Conservation (phyloP, 2,797 vertebrate genomes). For the Ibycter americanus region DNA sequence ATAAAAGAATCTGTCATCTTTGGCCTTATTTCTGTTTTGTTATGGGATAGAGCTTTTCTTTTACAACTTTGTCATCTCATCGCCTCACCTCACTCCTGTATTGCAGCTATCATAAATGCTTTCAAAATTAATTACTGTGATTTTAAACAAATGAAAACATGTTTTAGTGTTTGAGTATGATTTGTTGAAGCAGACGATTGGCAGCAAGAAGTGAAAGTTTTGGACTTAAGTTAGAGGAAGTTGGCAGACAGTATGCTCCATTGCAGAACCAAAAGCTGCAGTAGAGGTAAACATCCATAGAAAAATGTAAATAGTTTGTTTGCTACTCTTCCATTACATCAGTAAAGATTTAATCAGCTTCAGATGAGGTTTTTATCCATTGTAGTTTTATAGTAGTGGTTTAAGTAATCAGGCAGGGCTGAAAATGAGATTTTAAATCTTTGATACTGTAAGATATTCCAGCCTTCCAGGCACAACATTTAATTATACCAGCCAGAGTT, state of each 20-base stretch:
- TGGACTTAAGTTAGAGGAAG: neutral
- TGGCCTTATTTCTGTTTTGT: neutral
- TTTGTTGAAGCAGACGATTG: neutral
- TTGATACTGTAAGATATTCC: neutral
- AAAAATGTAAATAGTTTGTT: conserved; percentile 1
- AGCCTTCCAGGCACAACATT: conserved; percentile 14
- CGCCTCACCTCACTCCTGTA: neutral
- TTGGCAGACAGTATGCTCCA: neutral
- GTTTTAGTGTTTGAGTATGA: neutral
- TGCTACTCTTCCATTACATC: neutral
- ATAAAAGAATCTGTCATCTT: neutral
- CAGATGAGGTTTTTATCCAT: conserved; percentile 17
- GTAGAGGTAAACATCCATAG: neutral
- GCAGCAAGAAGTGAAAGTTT: neutral
- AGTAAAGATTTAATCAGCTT: neutral
- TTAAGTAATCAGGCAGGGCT: neutral
- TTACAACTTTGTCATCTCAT: neutral
- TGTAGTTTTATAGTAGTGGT: neutral
- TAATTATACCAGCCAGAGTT: neutral
- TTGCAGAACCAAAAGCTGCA: neutral
- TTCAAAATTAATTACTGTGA: neutral
- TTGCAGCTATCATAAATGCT: neutral
- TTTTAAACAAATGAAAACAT: neutral
- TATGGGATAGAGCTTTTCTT: neutral
- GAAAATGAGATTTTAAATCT: conserved; percentile 13